phyloP scores from a whole-genome alignment of 2,113 vertebrate genomes.

The Sapayoa aenigma region DNA sequence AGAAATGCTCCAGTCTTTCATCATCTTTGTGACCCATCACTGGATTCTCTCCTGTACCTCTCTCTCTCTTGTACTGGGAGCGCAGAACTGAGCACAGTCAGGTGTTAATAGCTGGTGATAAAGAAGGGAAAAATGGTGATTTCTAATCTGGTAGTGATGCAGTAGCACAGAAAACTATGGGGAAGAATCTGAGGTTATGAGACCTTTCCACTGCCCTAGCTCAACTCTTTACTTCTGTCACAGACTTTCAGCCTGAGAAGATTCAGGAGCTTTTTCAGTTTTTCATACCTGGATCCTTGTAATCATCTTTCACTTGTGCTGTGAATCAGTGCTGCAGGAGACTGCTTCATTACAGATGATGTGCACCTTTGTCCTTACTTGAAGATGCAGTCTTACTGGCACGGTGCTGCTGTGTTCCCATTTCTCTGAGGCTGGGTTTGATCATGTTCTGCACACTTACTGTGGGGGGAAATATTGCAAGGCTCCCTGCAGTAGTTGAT shows the following conservation, averaged over 20 bases:
- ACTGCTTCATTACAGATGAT: not conserved
- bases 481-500: not conserved
- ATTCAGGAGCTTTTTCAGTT: not conserved
- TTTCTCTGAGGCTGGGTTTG: not conserved
- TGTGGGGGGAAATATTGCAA: rapidly evolving
- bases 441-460: not conserved
- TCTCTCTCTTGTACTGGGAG: not conserved
- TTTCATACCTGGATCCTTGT: not conserved
- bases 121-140: not conserved
- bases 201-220: not conserved
- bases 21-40: not conserved
- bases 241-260: not conserved
- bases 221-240: not conserved
- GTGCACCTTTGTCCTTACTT: not conserved
- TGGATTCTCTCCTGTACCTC: not conserved
- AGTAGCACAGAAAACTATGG: not conserved
- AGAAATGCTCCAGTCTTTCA: not conserved
- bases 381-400: not conserved
- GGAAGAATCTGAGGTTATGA: not conserved
- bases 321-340: not conserved
- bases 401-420: rapidly evolving
- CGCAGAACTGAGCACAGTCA: not conserved
- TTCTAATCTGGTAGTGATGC: not conserved
- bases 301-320: not conserved
- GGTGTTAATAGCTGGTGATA: not conserved